These are phyloP conservation scores for Bombus cullumanus DNA, from an alignment of 1,140 invertebrate species.

Conservation along the genomic window DNA sequence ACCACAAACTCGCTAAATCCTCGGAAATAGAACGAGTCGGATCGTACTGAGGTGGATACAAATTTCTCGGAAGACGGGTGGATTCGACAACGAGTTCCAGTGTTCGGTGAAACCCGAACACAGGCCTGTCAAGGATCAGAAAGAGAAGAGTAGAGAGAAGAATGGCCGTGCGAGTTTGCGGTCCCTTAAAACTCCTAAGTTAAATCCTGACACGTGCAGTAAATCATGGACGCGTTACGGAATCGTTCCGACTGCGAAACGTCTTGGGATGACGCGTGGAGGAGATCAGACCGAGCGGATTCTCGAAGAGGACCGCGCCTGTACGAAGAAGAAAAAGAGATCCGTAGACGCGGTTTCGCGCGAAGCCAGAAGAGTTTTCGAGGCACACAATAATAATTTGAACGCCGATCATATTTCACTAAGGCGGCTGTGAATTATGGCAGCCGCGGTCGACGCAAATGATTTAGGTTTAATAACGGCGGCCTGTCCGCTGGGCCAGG, in stretches of 20 bases:
- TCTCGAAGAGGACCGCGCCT: conserved; percentile 34
- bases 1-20: neutral
- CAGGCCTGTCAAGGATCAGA: conserved; percentile 2
- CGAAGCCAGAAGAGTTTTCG: conserved; percentile 67
- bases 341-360: neutral
- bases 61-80: conserved; percentile 41
- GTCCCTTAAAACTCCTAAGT: conserved; percentile 48
- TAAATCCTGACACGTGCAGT: conserved; percentile 67
- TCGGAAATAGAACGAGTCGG: neutral
- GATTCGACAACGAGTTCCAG: neutral
- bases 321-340: neutral
- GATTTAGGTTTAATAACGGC: conserved; percentile 82
- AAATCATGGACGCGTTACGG: conserved; percentile 75
- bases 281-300: conserved; percentile 55
- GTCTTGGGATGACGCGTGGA: conserved; percentile 65
- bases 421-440: conserved; percentile 77
- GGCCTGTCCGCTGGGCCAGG: conserved; percentile 69
- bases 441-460: conserved; percentile 77
- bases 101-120: no score
- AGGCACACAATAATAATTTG: conserved; percentile 78
- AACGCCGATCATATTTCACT: conserved; percentile 80
- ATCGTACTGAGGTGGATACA: conserved; percentile 1
- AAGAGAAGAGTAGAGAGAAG: neutral
- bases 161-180: conserved; percentile 17
- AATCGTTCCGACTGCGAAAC: conserved; percentile 67